Evolutionary conservation across 2,113 vertebrate species (phyloP).

Genomic region (Nymphicus hollandicus): DNA sequence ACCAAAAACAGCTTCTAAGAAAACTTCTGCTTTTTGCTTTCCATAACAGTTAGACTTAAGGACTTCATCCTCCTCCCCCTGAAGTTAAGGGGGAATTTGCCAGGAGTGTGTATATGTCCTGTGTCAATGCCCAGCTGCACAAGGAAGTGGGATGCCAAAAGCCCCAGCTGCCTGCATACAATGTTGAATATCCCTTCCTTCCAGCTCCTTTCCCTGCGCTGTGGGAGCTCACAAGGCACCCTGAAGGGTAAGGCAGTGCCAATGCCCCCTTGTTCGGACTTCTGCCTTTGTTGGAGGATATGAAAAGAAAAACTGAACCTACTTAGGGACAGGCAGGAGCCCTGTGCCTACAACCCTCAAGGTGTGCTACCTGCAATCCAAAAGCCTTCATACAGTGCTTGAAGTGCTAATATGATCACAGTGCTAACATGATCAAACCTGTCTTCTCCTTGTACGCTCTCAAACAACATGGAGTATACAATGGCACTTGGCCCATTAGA

Average conservation of each 20-base stretch:
- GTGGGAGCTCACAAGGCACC: accelerated
- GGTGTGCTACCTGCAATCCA: background rate
- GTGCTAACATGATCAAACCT: background rate
- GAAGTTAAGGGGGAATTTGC: background rate
- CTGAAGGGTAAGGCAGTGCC: background rate
- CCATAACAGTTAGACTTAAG: background rate
- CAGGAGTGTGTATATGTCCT: background rate
- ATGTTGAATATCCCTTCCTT: background rate
- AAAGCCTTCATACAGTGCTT: background rate
- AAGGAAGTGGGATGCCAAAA: background rate
- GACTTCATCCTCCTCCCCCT: background rate
- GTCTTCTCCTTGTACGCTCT: background rate
- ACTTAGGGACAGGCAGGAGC: background rate
- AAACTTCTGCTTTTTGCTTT: background rate
- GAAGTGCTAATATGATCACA: background rate
- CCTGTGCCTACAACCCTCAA: background rate
- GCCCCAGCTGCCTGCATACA: background rate
- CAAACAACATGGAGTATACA: background rate
- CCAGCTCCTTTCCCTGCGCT: background rate
- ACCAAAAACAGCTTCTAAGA: background rate
- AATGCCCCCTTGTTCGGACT: accelerated
- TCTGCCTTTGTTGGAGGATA: background rate
- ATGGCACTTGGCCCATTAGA: background rate
- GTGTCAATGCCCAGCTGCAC: background rate
- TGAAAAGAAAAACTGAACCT: background rate